Base-by-base conservation (phyloP, 2,113 vertebrate species). In the Protobothrops flavoviridis region DNA sequence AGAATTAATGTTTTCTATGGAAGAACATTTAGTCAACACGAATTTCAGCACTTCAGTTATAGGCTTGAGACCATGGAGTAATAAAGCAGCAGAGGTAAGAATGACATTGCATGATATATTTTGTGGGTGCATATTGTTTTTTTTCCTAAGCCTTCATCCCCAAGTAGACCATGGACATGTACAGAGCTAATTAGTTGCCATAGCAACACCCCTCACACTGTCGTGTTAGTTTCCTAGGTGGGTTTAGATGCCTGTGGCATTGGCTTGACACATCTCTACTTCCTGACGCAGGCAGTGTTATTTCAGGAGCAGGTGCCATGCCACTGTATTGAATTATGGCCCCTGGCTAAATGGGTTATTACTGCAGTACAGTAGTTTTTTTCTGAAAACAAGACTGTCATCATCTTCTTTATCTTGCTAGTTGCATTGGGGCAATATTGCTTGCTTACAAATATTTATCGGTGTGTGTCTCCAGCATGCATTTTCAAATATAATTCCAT, bases 261-360 rank as follows among this genome's bases (percentile, higher is more conserved):
- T 48, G 11, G 61, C 64, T 89, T 91, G 87, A 89, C 87, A 92
- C 87, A 29, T 92, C 91, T 23, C 7, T 26, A 74, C 56, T 85
- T 59, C 87, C 90, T 92, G 91, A 94, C 45, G 93, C 87, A 92
- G 69, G 56, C 69, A 64, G 33, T 50, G 93, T 94, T 94, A 94
- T 94, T 92, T 94, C 69, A n/a, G 69, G 91, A 89, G 45, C 17
- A 94, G 87, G 87, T 92, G 93, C n/a, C 55, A 61, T 90, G 53
- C 56, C 90, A 24, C 91, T 92, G 91, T 88, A 94, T 92, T 81
- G 87, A 48, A 89, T 94, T 94, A 94, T 45, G 52, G 50, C 55
- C 87, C 91, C 64, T 45, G 33, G 90, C 90, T 5, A 17, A 64
- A 43, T 26, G 50, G 69, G 88, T 55, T 90, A 52, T 13, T 89